phyloP scores from a whole-genome alignment of 2,797 vertebrate species.

The Enteromius radiatus region DNA sequence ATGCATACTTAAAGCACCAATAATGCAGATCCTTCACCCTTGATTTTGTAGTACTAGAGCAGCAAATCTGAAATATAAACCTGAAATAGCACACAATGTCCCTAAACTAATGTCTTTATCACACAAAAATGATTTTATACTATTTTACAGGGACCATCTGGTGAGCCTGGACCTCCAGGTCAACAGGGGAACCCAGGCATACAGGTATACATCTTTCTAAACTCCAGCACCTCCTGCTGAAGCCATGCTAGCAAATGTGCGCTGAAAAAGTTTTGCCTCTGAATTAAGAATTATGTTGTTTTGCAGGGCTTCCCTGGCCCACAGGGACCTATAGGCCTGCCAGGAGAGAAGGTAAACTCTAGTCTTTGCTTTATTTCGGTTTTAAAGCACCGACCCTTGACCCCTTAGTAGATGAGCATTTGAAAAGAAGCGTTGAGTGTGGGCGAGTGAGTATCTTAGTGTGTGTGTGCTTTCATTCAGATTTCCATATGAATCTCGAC shows the following conservation, averaged over 20 bases:
- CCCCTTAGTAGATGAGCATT: conserved; percentile 62
- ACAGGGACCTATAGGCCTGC: conserved; percentile 88
- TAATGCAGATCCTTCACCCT: not conserved
- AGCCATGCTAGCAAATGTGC: conserved; percentile 8
- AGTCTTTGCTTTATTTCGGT: conserved; percentile 62
- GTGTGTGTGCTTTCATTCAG: conserved; percentile 19
- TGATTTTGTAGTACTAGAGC: not conserved
- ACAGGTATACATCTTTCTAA: conserved; percentile 76
- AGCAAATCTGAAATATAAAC: not conserved
- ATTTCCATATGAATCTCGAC: conserved; percentile 53
- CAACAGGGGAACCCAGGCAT: conserved; percentile 91
- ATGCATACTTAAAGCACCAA: conserved; percentile 8
- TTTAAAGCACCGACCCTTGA: conserved; percentile 65
- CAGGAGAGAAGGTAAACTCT: conserved; percentile 89
- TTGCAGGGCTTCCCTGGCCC: conserved; percentile 87
- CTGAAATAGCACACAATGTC: not conserved
- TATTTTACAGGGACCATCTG: conserved; percentile 80
- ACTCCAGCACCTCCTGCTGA: not conserved
- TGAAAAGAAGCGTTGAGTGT: conserved; percentile 50
- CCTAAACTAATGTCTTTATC: not conserved
- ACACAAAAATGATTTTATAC: not conserved
- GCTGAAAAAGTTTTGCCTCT: not conserved
- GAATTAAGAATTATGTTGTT: conserved; percentile 58
- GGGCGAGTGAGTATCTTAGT: conserved; percentile 51
- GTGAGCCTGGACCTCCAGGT: conserved; percentile 87